Evolutionary conservation across 2,113 vertebrate species (phyloP).

Genomic region (Athene cunicularia): DNA sequence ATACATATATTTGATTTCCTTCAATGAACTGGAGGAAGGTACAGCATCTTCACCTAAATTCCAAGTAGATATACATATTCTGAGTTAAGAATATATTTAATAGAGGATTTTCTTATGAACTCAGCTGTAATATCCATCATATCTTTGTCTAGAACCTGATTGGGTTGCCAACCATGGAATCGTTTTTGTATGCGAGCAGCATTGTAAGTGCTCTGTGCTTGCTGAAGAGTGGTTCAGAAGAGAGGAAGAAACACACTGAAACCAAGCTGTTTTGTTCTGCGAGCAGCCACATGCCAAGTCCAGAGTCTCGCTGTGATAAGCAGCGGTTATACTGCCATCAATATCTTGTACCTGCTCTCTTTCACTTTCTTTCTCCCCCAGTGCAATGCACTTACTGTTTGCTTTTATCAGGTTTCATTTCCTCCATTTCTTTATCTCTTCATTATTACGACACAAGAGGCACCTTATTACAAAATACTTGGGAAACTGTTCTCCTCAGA

Average conservation of each 20-base stretch:
- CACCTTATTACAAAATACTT: background rate
- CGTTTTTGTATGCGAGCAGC: accelerated
- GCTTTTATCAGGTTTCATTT: background rate
- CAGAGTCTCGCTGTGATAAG: background rate
- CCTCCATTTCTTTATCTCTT: background rate
- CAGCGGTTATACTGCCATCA: accelerated
- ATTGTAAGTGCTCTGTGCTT: background rate
- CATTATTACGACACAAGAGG: background rate
- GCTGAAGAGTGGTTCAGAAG: background rate
- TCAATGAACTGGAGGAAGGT: background rate
- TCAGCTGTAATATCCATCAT: background rate
- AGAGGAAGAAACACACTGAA: background rate
- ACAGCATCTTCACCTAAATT: background rate
- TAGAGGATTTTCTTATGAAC: background rate
- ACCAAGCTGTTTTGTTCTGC: background rate
- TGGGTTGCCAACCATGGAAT: background rate
- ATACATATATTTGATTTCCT: background rate
- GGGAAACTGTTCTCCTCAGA: background rate
- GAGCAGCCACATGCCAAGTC: background rate
- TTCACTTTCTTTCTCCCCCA: background rate
- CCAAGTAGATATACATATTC: background rate
- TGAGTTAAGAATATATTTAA: background rate
- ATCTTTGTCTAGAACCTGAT: background rate
- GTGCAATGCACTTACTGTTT: background rate
- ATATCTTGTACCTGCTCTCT: background rate